Percentiles rank a stretch among this genome's conserved stretches.
Conservation (phyloP, 2,797 vertebrate species). For the Simalia tracyae region DNA sequence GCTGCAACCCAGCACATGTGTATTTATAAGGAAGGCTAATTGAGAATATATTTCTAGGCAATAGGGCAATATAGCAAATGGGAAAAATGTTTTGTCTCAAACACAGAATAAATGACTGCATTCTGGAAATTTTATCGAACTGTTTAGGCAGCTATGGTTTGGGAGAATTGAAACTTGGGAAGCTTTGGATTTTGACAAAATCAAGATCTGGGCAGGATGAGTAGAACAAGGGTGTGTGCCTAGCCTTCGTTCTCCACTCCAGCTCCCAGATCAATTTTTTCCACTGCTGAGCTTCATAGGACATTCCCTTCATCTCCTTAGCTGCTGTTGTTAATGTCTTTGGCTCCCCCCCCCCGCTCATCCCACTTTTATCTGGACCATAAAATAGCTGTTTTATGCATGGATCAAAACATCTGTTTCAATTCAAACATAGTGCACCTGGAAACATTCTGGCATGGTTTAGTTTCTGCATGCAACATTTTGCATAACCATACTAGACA, state of each 20-base stretch:
- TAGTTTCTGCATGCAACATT: background rate
- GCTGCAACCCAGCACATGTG: background rate
- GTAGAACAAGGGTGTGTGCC: background rate
- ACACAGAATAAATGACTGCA: background rate
- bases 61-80: background rate
- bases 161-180: background rate
- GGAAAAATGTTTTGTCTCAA: background rate
- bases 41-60: background rate
- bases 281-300: background rate
- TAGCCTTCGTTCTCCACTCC: background rate
- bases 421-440: background rate
- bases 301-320: background rate
- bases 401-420: background rate
- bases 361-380: background rate
- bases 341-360: background rate
- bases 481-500: background rate
- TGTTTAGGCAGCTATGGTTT: background rate
- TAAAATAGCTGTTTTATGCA: background rate
- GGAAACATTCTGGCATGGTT: background rate
- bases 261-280: background rate
- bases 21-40: background rate
- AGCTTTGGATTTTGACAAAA: background rate
- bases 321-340: background rate
- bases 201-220: background rate
- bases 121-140: background rate